Conservation (phyloP, 1,140 invertebrate species). For the Arion vulgaris region DNA sequence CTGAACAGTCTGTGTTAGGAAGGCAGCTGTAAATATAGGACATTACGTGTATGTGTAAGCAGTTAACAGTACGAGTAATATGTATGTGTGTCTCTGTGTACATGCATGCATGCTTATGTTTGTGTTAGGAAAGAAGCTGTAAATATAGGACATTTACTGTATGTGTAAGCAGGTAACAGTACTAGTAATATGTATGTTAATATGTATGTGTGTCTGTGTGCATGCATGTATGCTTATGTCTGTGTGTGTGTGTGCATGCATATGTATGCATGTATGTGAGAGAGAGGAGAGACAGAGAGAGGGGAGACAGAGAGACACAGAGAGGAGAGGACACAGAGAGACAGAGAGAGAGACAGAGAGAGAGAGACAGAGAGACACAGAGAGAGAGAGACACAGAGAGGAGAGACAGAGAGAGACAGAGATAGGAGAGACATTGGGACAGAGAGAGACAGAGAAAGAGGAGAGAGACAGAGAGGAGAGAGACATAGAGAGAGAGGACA, state of each 20-base stretch:
- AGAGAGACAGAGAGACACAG: not conserved
- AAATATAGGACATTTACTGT: not conserved
- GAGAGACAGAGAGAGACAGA: slow-evolving; percentile 9
- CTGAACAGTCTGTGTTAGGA: slow-evolving; percentile 98
- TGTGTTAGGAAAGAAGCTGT: not conserved
- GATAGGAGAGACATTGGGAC: not conserved
- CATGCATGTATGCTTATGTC: not conserved
- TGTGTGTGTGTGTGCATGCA: not conserved
- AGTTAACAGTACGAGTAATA: not conserved
- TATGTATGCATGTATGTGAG: slow-evolving; percentile 26
- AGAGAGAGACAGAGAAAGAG: not conserved
- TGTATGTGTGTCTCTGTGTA: not conserved
- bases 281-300: not conserved
- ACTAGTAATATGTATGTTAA: not conserved
- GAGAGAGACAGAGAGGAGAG: too few species aligned
- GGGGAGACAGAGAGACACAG: not conserved
- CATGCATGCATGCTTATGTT: not conserved
- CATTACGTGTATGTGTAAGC: not conserved
- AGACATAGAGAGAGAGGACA: too few species aligned
- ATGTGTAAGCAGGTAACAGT: not conserved
- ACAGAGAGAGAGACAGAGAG: not conserved
- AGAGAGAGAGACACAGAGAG: not conserved
- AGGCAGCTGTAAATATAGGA: slow-evolving; percentile 83
- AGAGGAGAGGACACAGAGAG: not conserved
- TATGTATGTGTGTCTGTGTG: not conserved